Percentiles rank a stretch among this genome's conserved stretches.
Evolutionary conservation across 2,113 vertebrate species (phyloP).

Genomic region (Sigmodon hispidus): DNA sequence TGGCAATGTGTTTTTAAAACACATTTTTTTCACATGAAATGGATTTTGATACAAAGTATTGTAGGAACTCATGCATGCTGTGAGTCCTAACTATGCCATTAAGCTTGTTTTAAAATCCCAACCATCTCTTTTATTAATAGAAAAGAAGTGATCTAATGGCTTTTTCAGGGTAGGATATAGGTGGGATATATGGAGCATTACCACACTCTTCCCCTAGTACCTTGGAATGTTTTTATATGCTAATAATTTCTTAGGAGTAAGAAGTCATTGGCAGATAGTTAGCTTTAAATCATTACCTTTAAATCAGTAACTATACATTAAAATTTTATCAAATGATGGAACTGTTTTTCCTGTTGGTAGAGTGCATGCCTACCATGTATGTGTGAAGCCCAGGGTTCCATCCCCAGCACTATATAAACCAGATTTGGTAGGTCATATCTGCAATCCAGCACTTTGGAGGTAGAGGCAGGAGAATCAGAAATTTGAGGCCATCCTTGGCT

Average conservation of each 20-base stretch:
- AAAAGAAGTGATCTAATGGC: constrained; percentile 40
- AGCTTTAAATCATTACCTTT: not conserved
- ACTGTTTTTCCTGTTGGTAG: not conserved
- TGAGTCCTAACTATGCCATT: constrained; percentile 56
- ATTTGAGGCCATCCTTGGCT: not conserved
- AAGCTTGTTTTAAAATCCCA: constrained; percentile 17
- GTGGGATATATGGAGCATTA: not conserved
- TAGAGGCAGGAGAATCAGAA: not conserved
- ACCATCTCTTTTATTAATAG: constrained; percentile 53
- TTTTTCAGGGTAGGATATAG: not conserved
- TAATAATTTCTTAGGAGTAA: constrained; percentile 18
- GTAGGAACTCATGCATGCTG: constrained; percentile 58
- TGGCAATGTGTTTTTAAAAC: constrained; percentile 77
- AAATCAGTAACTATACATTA: not conserved
- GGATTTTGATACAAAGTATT: constrained; percentile 73
- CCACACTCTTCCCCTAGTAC: not conserved
- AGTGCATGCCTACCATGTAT: not conserved
- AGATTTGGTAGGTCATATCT: not conserved
- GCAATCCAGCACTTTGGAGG: not conserved
- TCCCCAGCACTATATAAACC: not conserved
- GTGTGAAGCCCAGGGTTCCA: not conserved
- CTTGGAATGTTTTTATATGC: constrained; percentile 5
- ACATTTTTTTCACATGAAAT: constrained; percentile 75
- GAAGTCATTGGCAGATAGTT: constrained; percentile 1
- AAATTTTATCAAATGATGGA: not conserved